Evolutionary conservation across 2,797 vertebrate species (phyloP).

Genomic region (Danio aesculapii): DNA sequence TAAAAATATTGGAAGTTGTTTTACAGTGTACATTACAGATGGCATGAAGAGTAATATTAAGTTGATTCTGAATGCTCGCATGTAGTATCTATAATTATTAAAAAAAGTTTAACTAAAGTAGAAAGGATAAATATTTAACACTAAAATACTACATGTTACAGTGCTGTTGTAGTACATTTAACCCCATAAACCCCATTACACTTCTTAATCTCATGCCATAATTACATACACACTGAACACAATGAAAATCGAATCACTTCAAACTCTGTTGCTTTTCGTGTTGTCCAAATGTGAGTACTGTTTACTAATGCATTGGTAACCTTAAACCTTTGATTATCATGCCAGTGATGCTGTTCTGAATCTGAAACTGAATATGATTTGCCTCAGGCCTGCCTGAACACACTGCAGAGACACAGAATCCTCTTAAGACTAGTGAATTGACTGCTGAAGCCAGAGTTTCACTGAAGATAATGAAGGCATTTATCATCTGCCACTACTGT

Average conservation of each 20-base stretch:
- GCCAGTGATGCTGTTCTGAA: not conserved
- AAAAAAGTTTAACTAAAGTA: slow-evolving; percentile 2
- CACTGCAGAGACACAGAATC: slow-evolving; percentile 73
- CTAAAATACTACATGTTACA: not conserved
- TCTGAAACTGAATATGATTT: slow-evolving; percentile 17
- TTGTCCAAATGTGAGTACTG: slow-evolving; percentile 4
- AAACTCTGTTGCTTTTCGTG: not conserved
- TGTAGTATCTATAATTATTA: not conserved
- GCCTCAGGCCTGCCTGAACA: slow-evolving; percentile 44
- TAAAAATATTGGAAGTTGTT: no score
- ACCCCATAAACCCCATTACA: not conserved
- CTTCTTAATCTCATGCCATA: not conserved
- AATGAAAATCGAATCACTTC: not conserved
- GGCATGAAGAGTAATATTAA: not conserved
- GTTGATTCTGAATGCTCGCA: not conserved
- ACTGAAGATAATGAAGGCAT: slow-evolving; percentile 85
- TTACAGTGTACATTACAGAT: no score
- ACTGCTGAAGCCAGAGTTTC: slow-evolving; percentile 72
- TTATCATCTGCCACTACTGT: slow-evolving; percentile 82
- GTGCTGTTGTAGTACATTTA: not conserved
- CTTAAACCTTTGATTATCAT: slow-evolving; percentile 18
- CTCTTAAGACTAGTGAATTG: slow-evolving; percentile 70
- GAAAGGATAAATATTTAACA: not conserved
- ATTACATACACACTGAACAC: not conserved
- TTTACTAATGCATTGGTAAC: slow-evolving; percentile 21